Conservation (phyloP, 2,888 invertebrate species). For the Nematopogon swammerdamellus region DNA sequence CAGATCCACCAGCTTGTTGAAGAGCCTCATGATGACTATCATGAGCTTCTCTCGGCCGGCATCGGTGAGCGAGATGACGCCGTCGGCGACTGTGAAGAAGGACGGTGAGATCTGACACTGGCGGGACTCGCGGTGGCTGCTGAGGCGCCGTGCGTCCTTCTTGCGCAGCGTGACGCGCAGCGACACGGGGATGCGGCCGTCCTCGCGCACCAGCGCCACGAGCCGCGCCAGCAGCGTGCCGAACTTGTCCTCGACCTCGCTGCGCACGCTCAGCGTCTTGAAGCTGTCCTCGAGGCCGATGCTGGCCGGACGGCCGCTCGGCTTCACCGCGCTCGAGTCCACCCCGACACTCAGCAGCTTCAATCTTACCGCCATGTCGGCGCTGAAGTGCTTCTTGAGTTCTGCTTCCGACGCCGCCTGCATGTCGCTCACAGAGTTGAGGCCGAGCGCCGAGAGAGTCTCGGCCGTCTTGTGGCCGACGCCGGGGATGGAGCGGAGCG, state of each 20-base stretch:
- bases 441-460: slow-evolving; percentile 61
- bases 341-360: slow-evolving; percentile 71
- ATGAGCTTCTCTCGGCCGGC: slow-evolving; percentile 64
- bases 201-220: slow-evolving; percentile 68
- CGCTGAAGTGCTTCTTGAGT: slow-evolving; percentile 62
- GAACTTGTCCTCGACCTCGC: slow-evolving; percentile 72
- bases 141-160: slow-evolving; percentile 63
- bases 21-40: slow-evolving; percentile 68
- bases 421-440: slow-evolving; percentile 65
- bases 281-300: slow-evolving; percentile 80
- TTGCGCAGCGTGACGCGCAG: slow-evolving; percentile 73
- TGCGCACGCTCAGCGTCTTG: slow-evolving; percentile 66
- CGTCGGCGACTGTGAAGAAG: slow-evolving; percentile 52
- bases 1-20: slow-evolving; percentile 69
- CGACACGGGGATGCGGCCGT: slow-evolving; percentile 74
- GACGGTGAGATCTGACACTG: slow-evolving; percentile 71
- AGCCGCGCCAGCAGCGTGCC: slow-evolving; percentile 65
- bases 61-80: slow-evolving; percentile 46
- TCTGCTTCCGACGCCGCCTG: slow-evolving; percentile 58
- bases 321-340: slow-evolving; percentile 68
- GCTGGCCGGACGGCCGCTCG: slow-evolving; percentile 72
- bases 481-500: slow-evolving; percentile 67
- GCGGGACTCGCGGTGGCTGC: slow-evolving; percentile 70
- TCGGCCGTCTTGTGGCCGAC: slow-evolving; percentile 71
- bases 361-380: slow-evolving; percentile 66